These are phyloP conservation scores for Drosophila kanekoi DNA, from an alignment of 2,888 invertebrate species.

Conservation along the genomic window DNA sequence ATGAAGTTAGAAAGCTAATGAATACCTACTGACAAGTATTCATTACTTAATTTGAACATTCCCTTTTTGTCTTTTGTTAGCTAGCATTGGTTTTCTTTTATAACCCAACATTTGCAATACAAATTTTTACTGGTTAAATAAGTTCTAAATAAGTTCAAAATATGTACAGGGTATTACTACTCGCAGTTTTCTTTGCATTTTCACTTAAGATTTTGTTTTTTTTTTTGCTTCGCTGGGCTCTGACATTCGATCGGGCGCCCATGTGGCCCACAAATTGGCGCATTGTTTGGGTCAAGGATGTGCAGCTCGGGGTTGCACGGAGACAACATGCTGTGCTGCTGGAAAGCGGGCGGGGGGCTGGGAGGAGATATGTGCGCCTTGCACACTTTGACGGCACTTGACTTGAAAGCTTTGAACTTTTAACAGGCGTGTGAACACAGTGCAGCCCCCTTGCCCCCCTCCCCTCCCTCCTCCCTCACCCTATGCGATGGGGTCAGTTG, in stretches of 20 bases:
- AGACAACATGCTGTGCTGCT: conserved; percentile 43
- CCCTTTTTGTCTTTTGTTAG: no score
- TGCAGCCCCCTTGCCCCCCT: neutral
- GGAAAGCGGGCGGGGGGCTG: conserved; percentile 10
- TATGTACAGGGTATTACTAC: neutral
- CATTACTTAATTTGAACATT: no score
- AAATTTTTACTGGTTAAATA: no score
- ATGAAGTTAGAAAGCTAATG: no score
- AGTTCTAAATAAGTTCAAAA: no score
- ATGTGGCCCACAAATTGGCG: conserved; percentile 59
- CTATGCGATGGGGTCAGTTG: conserved; percentile 22
- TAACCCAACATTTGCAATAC: no score
- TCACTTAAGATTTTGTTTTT: conserved; percentile 32
- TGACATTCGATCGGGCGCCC: conserved; percentile 6
- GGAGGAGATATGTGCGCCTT: neutral
- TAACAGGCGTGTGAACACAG: conserved; percentile 35
- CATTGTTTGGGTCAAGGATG: conserved; percentile 77
- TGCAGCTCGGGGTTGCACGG: conserved; percentile 32
- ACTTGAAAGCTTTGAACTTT: conserved; percentile 70
- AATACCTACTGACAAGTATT: no score
- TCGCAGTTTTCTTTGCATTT: conserved; percentile 19
- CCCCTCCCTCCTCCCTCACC: neutral
- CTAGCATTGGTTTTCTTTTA: no score
- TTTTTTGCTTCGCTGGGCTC: conserved; percentile 37
- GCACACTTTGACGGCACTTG: conserved; percentile 46